Evolutionary conservation across 2,113 vertebrate genomes (phyloP).

Genomic region (Gulo gulo): DNA sequence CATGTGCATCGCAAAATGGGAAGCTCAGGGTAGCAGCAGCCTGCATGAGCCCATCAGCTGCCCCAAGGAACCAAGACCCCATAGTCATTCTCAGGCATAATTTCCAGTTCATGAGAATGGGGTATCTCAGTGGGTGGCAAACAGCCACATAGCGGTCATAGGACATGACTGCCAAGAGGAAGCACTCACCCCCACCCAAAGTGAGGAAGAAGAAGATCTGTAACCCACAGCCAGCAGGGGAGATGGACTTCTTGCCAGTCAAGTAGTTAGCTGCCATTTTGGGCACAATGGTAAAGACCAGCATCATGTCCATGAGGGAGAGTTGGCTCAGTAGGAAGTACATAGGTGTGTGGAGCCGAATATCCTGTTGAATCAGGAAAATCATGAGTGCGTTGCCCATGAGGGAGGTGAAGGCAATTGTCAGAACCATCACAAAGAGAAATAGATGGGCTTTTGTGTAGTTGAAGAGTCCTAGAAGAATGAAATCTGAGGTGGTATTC

Average conservation of each 20-base stretch:
- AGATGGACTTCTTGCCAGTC: not conserved
- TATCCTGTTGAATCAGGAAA: not conserved
- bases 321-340: not conserved
- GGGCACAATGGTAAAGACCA: not conserved
- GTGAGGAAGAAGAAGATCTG: not conserved
- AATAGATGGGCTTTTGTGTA: not conserved
- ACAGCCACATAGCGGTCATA: not conserved
- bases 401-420: rapidly evolving
- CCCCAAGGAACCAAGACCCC: not conserved
- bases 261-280: not conserved
- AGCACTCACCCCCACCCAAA: not conserved
- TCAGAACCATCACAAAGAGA: not conserved
- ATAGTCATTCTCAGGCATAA: not conserved
- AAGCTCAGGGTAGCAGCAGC: not conserved
- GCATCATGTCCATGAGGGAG: not conserved
- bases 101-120: not conserved
- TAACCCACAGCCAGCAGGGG: not conserved
- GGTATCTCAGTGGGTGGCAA: not conserved
- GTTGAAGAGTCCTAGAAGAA: not conserved
- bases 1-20: not conserved
- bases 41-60: not conserved
- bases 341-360: not conserved
- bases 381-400: not conserved
- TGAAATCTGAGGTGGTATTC: not conserved
- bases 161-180: slow-evolving; percentile 16